Percentiles rank a stretch among this genome's conserved stretches.
Evolutionary conservation across 2,888 invertebrate genomes (phyloP).

Genomic region (Hypsopygia costalis): DNA sequence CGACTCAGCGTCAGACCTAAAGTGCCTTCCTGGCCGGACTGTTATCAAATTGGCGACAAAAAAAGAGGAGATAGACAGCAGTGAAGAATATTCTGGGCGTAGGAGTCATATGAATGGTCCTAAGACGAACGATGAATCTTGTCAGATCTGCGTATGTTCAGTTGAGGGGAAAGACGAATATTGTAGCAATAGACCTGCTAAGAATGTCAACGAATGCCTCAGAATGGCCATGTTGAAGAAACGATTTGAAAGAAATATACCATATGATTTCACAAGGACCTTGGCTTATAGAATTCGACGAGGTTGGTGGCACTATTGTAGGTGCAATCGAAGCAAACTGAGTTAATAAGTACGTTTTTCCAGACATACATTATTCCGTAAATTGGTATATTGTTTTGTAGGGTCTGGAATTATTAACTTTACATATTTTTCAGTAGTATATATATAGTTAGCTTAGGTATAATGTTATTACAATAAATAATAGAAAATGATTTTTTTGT

Average conservation of each 20-base stretch:
- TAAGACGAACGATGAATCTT: constrained; percentile 36
- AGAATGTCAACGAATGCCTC: constrained; percentile 60
- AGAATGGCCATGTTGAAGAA: constrained; percentile 30
- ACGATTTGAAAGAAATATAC: constrained; percentile 26
- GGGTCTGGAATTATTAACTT: no score
- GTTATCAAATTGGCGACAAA: constrained; percentile 31
- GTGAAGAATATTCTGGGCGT: constrained; percentile 20
- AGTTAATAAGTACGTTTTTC: no score
- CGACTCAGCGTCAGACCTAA: constrained; percentile 27
- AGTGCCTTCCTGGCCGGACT: constrained; percentile 61
- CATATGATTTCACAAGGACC: constrained; percentile 40
- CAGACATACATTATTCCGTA: no score
- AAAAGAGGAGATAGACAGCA: constrained; percentile 1
- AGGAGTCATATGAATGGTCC: constrained; percentile 42
- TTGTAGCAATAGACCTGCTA: constrained; percentile 52
- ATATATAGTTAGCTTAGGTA: no score
- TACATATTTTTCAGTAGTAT: no score
- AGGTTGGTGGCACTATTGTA: constrained; percentile 33
- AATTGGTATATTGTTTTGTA: no score
- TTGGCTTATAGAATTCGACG: constrained; percentile 47
- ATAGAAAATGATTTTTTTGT: no score
- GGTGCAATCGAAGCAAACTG: constrained; percentile 30
- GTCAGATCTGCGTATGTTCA: constrained; percentile 58
- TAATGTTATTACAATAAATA: no score
- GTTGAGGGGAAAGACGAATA: constrained; percentile 49